phyloP scores from a whole-genome alignment of 1,140 invertebrate genomes.

The Daktulosphaira vitifoliae region DNA sequence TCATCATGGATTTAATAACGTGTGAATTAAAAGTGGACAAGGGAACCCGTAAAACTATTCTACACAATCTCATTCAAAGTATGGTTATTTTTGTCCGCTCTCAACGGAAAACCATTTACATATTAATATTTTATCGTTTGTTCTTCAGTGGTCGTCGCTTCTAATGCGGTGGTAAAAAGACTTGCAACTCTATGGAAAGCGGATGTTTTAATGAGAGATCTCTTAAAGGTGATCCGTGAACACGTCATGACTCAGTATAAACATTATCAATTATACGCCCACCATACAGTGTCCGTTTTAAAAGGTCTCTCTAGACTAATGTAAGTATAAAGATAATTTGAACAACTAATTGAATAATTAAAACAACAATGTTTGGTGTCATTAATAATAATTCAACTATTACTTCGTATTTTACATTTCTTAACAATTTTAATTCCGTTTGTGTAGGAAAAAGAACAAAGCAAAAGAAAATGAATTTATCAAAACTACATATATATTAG shows the following conservation, averaged over 20 bases:
- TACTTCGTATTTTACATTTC: too few relatives aligned
- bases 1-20: slow-evolving; percentile 6
- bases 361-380: too few relatives aligned
- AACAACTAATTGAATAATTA: too few relatives aligned
- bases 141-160: not conserved
- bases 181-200: not conserved
- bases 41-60: not conserved
- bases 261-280: slow-evolving; percentile 11
- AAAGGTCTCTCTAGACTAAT: not conserved
- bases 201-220: not conserved
- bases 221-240: slow-evolving; percentile 14
- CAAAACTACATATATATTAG: not conserved
- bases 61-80: slow-evolving; percentile 11
- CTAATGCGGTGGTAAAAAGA: not conserved
- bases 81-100: not conserved
- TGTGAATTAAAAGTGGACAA: slow-evolving; percentile 3
- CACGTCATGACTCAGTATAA: slow-evolving; percentile 25
- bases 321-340: not conserved
- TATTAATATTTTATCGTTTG: not conserved
- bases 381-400: too few relatives aligned
- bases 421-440: not conserved
- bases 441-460: slow-evolving; percentile 6
- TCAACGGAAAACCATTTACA: not conserved
- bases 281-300: slow-evolving; percentile 1
- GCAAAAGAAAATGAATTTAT: not conserved